These are phyloP conservation scores for Heterodera carotae DNA, from an alignment of 1,140 invertebrate genomes.

Conservation along the genomic window DNA sequence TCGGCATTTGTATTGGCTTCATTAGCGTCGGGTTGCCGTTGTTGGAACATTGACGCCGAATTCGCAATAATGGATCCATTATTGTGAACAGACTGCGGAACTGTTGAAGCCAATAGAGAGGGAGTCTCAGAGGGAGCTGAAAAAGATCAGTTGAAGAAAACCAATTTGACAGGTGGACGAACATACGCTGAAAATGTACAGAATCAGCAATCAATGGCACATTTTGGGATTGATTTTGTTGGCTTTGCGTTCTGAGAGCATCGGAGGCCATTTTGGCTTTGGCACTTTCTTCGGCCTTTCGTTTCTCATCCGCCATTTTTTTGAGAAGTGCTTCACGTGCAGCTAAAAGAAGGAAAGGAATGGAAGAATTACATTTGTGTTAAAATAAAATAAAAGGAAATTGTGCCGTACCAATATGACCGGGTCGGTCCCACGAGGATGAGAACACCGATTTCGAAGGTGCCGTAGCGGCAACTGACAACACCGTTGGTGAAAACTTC, in stretches of 20 bases:
- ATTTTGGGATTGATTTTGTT: not conserved
- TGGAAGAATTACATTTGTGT: not conserved
- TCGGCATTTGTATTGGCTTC: not conserved
- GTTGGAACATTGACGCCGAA: no score
- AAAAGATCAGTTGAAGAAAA: not conserved
- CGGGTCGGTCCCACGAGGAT: slow-evolving; percentile 26
- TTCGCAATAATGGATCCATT: no score
- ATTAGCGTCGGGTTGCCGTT: not conserved
- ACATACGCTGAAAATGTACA: not conserved
- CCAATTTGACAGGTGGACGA: not conserved
- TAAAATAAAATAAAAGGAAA: not conserved
- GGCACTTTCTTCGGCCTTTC: not conserved
- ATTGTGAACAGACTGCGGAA: not conserved
- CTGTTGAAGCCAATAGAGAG: not conserved
- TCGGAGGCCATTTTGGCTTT: not conserved
- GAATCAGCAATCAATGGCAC: not conserved
- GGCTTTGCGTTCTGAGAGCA: not conserved
- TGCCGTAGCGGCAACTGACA: not conserved
- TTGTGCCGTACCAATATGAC: slow-evolving; percentile 18
- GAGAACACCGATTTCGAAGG: slow-evolving; percentile 11
- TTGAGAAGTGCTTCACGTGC: slow-evolving; percentile 18
- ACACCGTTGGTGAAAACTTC: slow-evolving; percentile 8
- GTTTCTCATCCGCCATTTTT: slow-evolving; percentile 6
- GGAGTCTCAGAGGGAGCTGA: not conserved
- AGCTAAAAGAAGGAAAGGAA: slow-evolving; percentile 1